phyloP scores from a whole-genome alignment of 2,797 vertebrate genomes.

The Danionella dracula region DNA sequence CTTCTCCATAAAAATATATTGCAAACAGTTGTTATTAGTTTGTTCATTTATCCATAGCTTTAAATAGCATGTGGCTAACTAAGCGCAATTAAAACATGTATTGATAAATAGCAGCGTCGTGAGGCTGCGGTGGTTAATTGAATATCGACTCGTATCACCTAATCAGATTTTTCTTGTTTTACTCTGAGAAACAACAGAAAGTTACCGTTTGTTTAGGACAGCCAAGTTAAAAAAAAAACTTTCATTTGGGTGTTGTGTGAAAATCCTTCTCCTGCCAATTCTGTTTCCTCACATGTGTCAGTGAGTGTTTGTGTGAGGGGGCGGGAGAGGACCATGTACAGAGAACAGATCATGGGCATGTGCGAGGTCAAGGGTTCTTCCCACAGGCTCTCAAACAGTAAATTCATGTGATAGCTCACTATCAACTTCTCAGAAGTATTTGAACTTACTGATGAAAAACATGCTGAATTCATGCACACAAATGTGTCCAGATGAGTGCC shows the following conservation, averaged over 20 bases:
- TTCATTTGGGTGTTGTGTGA: conserved; percentile 47
- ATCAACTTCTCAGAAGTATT: conserved; percentile 22
- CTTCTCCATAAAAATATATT: conserved; percentile 37
- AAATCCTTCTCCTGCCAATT: conserved; percentile 39
- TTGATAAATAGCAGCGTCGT: conserved; percentile 64
- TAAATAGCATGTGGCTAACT: conserved; percentile 68
- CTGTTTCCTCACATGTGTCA: conserved; percentile 28
- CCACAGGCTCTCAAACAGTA: conserved; percentile 28
- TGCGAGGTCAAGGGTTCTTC: conserved; percentile 35
- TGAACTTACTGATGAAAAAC: conserved; percentile 20
- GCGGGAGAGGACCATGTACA: background rate
- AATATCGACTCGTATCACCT: conserved; percentile 66
- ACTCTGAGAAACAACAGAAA: conserved; percentile 30
- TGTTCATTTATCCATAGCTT: conserved; percentile 49
- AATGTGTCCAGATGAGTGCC: background rate
- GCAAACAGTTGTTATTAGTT: conserved; percentile 45
- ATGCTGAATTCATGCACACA: background rate
- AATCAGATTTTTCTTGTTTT: conserved; percentile 52
- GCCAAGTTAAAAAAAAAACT: conserved; percentile 51
- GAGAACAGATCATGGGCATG: conserved; percentile 13
- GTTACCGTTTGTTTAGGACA: conserved; percentile 26
- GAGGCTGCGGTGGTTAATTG: conserved; percentile 65
- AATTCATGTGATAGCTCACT: conserved; percentile 12
- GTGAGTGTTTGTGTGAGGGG: conserved; percentile 17
- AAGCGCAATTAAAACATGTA: conserved; percentile 61